These are phyloP conservation scores for Clistopyga incitator DNA, from an alignment of 2,888 invertebrate genomes.

Conservation along the genomic window DNA sequence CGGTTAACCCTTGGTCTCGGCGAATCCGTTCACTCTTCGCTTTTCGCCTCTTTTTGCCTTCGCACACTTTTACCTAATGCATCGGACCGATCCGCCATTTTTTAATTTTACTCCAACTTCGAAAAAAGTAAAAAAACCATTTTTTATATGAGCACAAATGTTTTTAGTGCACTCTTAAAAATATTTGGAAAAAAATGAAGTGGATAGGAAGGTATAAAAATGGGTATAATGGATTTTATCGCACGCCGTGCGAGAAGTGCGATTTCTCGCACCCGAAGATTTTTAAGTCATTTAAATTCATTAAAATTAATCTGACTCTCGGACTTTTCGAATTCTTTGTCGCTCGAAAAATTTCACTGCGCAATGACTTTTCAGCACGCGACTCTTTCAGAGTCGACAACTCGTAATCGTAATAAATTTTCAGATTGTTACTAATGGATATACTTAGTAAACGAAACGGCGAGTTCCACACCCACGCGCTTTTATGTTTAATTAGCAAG, in stretches of 20 bases:
- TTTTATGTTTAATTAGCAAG: slow-evolving; percentile 17
- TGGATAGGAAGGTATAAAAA: too few relatives aligned
- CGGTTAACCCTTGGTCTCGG: slow-evolving; percentile 52
- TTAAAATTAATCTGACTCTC: too few relatives aligned
- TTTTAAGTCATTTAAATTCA: too few relatives aligned
- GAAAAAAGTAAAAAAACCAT: too few relatives aligned
- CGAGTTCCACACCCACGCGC: background rate
- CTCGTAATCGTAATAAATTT: background rate
- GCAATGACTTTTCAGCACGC: background rate
- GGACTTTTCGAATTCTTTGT: background rate
- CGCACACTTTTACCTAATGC: slow-evolving; percentile 3
- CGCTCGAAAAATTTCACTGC: background rate
- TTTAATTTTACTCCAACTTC: too few relatives aligned
- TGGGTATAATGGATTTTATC: too few relatives aligned
- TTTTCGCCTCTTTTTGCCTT: background rate
- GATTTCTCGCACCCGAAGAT: too few relatives aligned
- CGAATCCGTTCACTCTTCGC: slow-evolving; percentile 31
- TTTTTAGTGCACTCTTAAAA: too few relatives aligned
- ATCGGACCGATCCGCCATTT: background rate
- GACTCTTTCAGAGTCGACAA: background rate
- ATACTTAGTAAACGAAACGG: slow-evolving; percentile 3
- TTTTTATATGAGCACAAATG: too few relatives aligned
- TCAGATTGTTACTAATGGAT: background rate
- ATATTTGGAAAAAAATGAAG: too few relatives aligned
- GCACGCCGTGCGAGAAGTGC: too few relatives aligned